Evolutionary conservation across 2,888 invertebrate species (phyloP), one percentile per base, ranked within the genome.

Genomic region (Criorhina ranunculi): DNA sequence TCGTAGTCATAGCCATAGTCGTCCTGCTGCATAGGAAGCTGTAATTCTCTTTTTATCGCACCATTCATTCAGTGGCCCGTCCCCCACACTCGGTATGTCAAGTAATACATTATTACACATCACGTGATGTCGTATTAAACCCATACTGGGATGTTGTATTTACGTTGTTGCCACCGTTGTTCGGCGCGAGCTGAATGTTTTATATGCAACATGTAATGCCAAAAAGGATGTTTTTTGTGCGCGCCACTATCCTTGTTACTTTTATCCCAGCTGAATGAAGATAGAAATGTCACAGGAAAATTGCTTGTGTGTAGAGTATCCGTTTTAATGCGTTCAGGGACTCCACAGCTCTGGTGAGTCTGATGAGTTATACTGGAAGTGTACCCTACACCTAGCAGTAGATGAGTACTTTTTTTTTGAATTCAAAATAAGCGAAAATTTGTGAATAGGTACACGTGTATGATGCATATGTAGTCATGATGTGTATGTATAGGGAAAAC

Each of bases 91-190:
- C 69, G 33, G 59, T 79, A 64, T 77, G 79, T 79, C 79, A 75
- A 79, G 83, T 73, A 79, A 79, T 73, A 73, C 83, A 83, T 83
- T 79, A 83, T 83, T 73, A 75, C 83, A 83, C 79, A 75, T 83
- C 79, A 83, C 73, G 57, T 79, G 79, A 83, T 60, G 79, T 69
- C 73, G 83, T 75, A 79, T 67, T 72, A 78, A 78, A 67, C 72
- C 78, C 78, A 82, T 64, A 78, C 59, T 67, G 60, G 59, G 66
- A 72, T 75, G 79, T 49, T 69, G 62, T 49, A n/a, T n/a, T n/a
- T n/a, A 73, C 62, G 73, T 73, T 83, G 83, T 83, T 83, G 73
- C 60, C 83, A 59, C 67, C 62, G 62, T 64, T 83, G 83, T 83
- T 73, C 59, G 46, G 72, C 66, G 62, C 62, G 67, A 67, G 31